These are phyloP conservation scores for Bubo scandiacus DNA, from an alignment of 2,113 vertebrate species.

Conservation along the genomic window DNA sequence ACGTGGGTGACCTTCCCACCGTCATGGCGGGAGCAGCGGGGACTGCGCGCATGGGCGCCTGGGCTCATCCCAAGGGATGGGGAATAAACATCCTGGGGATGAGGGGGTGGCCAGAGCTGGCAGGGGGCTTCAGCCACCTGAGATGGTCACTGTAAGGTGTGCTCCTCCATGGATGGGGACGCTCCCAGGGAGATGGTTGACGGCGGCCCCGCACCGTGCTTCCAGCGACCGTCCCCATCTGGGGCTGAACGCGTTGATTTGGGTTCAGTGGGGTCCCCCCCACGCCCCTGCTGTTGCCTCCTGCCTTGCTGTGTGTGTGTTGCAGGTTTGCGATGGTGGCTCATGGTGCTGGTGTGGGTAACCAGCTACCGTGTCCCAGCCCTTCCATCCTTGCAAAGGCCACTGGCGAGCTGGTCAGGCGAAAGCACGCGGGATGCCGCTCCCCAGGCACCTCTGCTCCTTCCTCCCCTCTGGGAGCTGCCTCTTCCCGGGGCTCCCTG, in stretches of 20 bases:
- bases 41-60: accelerated
- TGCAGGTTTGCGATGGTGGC: accelerated
- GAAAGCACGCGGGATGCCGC: accelerated
- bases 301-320: neutral
- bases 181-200: neutral
- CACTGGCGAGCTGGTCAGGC: neutral
- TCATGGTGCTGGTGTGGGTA: neutral
- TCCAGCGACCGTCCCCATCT: accelerated
- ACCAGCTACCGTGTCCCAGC: neutral
- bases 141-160: accelerated
- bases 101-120: too few relatives aligned
- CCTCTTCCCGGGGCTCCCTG: accelerated
- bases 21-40: neutral
- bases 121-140: accelerated
- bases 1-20: neutral
- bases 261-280: accelerated
- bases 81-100: accelerated
- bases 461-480: neutral
- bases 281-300: accelerated
- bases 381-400: neutral
- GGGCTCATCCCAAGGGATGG: neutral
- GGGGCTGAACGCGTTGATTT: accelerated
- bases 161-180: accelerated
- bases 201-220: accelerated
- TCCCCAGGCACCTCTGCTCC: neutral